phyloP scores from a whole-genome alignment of 2,888 invertebrate genomes.

The Calameuta idolon region DNA sequence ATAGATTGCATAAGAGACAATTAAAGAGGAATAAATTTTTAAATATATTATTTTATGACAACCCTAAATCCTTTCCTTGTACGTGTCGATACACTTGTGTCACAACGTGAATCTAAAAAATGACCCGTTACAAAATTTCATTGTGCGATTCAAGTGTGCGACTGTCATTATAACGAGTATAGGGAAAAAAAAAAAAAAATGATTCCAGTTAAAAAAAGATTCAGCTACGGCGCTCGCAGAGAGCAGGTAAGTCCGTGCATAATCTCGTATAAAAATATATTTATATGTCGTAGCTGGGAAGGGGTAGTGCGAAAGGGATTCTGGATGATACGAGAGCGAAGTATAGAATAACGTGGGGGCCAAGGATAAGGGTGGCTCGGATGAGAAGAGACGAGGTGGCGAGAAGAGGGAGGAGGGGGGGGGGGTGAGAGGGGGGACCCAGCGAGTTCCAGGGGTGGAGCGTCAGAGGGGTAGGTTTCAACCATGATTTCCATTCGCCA shows the following conservation, averaged over 20 bases:
- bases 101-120: not conserved
- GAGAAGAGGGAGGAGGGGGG: not conserved
- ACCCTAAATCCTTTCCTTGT: not conserved
- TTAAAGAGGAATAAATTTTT: not conserved
- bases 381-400: conserved; percentile 35
- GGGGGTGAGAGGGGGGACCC: conserved; percentile 23
- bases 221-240: not conserved
- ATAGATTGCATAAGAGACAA: not conserved
- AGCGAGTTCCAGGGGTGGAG: conserved; percentile 22
- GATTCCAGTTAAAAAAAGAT: not conserved
- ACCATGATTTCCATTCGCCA: conserved; percentile 75
- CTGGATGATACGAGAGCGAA: conserved; percentile 43
- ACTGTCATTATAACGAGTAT: not conserved
- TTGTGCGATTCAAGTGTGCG: not conserved
- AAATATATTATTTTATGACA: not conserved
- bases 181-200: not conserved
- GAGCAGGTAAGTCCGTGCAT: not conserved
- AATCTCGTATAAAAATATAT: conserved; percentile 27
- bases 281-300: conserved; percentile 41
- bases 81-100: not conserved
- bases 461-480: conserved; percentile 58
- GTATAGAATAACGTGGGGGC: conserved; percentile 46
- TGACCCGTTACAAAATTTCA: not conserved
- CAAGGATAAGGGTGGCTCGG: conserved; percentile 42
- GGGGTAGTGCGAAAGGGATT: conserved; percentile 28